Base-by-base conservation (phyloP, 2,888 invertebrate genomes). In the Cryptus armator region DNA sequence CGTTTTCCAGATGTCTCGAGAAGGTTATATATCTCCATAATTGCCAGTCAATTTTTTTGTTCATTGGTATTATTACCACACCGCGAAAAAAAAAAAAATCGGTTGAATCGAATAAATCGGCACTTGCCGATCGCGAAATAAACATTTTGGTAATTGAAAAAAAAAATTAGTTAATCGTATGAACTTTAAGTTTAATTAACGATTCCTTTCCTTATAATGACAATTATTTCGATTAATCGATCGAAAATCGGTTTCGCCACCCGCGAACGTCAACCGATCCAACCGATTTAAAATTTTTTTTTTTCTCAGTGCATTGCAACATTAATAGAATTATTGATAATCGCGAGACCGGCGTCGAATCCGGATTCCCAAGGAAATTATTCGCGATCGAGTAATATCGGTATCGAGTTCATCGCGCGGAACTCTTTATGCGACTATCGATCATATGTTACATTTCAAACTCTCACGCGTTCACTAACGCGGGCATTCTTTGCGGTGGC, bases 321-420 rank as follows among this genome's bases (percentile, higher is more conserved):
- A 10, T 44, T 12, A 37, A 32, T 14, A 29, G 1, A n/a, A 14
- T 9, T 7, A 37, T 37, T 37, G 7, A 51, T 70, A 14, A n/a
- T 46, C 68, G 70, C 70, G 70, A 29, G 70, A 46, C 46, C 48
- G 68, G 46, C 29, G 19, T 51, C 70, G 51, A 70, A 70, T 70
- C 32, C 70, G 51, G 51, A 70, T 32, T 70, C 32, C 70, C 70
- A 70, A 70, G 70, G 29, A 70, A 37, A 29, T 24, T 14, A 32
- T 32, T 48, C 10, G 32, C 14, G 24, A 6, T 24, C 46, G 24
- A 19, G 24, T 24, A 16, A 24, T 56, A 24, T 56, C 12, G 56
- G 10, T 6, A 56, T 56, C 24, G 24, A 56, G 24, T 24, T 56
- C 10, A 56, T 56, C 56, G 56, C 56, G 19, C 56, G 0, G 56